Evolutionary conservation across 2,113 vertebrate species (phyloP), one percentile per base, ranked within the genome.

Genomic region (Otus sunia): DNA sequence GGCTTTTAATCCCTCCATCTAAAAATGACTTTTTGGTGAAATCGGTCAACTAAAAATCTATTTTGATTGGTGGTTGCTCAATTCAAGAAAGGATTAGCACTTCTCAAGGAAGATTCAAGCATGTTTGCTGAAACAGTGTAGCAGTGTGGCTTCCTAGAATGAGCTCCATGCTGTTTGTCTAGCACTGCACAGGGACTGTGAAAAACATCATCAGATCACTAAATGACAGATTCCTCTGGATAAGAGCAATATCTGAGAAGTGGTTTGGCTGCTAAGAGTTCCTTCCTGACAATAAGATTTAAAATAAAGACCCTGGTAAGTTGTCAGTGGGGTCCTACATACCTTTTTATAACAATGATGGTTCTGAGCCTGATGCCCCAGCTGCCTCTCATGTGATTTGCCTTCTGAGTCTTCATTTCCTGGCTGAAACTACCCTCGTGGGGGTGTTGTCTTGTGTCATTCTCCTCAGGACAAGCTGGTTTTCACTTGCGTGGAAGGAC

Each of bases 11-110:
- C 77, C 68, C 17, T 78, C 64, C 58, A 45, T 89, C 50, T 94
- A 73, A 92, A 97, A 97, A 87, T 79, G 22, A 81, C 55, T 91
- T 93, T 74, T 67, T 82, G 34, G 69, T 72, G 84, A 88, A 90
- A 86, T 37, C 0, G 2, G 77, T 93, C 93, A 82, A 34, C 83
- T 81, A 21, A 78, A 78, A 67, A 67, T 74, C 52, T 86, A 27
- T 91, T 95, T 93, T 83, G 86, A 67, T 80, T 77, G 73, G 59
- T 39, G 47, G 72, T 93, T 93, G 63, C 47, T 90, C 88, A 78
- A 10, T 86, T 91, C 67, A 79, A 39, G 88, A 71, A 49, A 63
- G 90, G 82, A 86, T 93, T 96, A 93, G 78, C 72, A 23, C 52
- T 96, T 82, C 32, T 50, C 21, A 74, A 71, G 66, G 30, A 76